phyloP scores from a whole-genome alignment of 2,888 invertebrate species.

The Scaptomyza polygonia region DNA sequence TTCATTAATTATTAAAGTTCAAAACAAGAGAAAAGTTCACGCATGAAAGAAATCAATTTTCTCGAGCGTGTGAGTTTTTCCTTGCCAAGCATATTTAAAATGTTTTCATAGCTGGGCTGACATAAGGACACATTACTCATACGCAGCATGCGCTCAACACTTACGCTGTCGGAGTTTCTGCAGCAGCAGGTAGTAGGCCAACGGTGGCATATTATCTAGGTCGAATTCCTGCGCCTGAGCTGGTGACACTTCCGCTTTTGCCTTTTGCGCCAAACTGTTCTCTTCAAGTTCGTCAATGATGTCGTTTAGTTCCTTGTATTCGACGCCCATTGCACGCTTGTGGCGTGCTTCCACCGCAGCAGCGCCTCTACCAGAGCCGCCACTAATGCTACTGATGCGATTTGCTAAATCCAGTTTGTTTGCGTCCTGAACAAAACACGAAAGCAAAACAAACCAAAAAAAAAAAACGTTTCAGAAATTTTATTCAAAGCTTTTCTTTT shows the following conservation, averaged over 20 bases:
- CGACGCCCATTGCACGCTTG: conserved; percentile 73
- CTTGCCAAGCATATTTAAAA: conserved; percentile 18
- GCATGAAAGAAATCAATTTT: conserved; percentile 12
- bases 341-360: conserved; percentile 69
- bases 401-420: conserved; percentile 74
- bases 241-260: conserved; percentile 35
- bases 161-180: conserved; percentile 79
- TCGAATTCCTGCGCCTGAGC: conserved; percentile 71
- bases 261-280: conserved; percentile 63
- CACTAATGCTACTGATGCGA: conserved; percentile 56
- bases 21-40: conserved; percentile 1
- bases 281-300: conserved; percentile 79
- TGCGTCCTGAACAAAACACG: conserved; percentile 55
- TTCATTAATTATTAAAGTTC: background rate
- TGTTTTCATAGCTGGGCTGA: conserved; percentile 14
- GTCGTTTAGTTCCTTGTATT: conserved; percentile 74
- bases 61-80: conserved; percentile 2
- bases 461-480: conserved; percentile 75
- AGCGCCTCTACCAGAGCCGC: conserved; percentile 28
- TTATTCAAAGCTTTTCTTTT: conserved; percentile 40
- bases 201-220: conserved; percentile 79
- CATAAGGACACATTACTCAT: conserved; percentile 39
- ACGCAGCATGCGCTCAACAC: conserved; percentile 51
- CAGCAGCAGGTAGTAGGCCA: conserved; percentile 77
- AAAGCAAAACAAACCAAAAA: conserved; percentile 49